These are phyloP conservation scores for Oryzias melastigma DNA, from an alignment of 2,113 vertebrate genomes.

Conservation along the genomic window DNA sequence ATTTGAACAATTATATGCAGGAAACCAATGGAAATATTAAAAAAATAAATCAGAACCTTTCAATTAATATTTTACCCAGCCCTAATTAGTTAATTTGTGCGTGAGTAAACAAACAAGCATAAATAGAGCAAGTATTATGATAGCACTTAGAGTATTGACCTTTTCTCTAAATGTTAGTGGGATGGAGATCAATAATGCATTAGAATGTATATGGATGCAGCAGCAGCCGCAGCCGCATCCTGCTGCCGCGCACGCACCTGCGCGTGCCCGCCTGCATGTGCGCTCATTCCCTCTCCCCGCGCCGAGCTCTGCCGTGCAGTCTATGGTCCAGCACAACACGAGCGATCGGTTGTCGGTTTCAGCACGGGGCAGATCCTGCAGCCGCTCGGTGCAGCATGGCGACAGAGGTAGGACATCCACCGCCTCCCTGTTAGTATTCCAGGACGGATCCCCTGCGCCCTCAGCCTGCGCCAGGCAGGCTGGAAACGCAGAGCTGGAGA, in stretches of 20 bases:
- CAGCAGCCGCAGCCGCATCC: conserved; percentile 14
- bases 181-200: not conserved
- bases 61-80: too few relatives aligned
- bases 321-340: conserved; percentile 47
- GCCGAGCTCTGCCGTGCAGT: conserved; percentile 19
- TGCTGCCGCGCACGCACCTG: conserved; percentile 15
- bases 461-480: conserved; percentile 2
- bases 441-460: not conserved
- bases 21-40: too few relatives aligned
- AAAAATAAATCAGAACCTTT: too few relatives aligned
- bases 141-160: too few relatives aligned
- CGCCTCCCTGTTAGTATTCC: not conserved
- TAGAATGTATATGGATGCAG: conserved; percentile 6
- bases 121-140: too few relatives aligned
- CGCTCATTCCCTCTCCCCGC: conserved; percentile 13
- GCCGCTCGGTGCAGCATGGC: conserved; percentile 68
- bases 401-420: conserved; percentile 71
- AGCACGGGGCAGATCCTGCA: conserved; percentile 64
- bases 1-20: too few relatives aligned
- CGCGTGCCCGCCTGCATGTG: conserved; percentile 16
- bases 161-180: too few relatives aligned
- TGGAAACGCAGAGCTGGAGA: not conserved
- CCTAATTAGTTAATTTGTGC: too few relatives aligned
- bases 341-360: conserved; percentile 48
- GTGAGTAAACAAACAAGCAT: too few relatives aligned